A percentile compares a stretch with the other conserved stretches of the same genome.
Evolutionary conservation across 2,113 vertebrate genomes (phyloP).

Genomic region (Macrotus californicus): DNA sequence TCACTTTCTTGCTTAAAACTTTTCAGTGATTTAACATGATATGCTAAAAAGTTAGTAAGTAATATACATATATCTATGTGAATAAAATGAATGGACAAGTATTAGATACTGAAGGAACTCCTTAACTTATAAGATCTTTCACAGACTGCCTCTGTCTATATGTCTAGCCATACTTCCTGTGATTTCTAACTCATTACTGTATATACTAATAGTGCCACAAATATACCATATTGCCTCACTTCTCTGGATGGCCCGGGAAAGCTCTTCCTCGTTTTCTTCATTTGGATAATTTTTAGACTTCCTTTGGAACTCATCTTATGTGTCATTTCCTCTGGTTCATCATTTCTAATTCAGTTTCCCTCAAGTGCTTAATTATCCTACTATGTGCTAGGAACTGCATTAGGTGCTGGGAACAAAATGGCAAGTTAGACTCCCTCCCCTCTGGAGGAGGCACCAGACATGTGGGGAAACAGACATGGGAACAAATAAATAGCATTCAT

Average conservation of each 20-base stretch:
- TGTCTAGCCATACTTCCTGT: background rate
- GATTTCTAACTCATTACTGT: background rate
- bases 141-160: background rate
- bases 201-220: background rate
- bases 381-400: background rate
- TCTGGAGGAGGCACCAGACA: background rate
- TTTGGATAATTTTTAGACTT: conserved; percentile 27
- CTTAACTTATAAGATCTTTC: background rate
- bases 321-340: conserved; percentile 34
- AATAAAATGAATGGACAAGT: background rate
- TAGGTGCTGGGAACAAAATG: background rate
- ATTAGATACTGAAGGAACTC: background rate
- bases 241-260: background rate
- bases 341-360: conserved; percentile 24
- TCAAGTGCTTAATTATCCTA: background rate
- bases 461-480: background rate
- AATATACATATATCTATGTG: background rate
- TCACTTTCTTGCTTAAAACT: background rate
- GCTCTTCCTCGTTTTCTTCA: background rate
- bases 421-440: background rate
- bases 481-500: background rate
- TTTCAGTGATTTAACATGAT: background rate
- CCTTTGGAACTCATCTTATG: background rate
- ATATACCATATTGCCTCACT: background rate
- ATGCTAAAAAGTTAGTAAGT: background rate